phyloP scores from a whole-genome alignment of 2,113 vertebrate species.

The Tupaia chinensis region DNA sequence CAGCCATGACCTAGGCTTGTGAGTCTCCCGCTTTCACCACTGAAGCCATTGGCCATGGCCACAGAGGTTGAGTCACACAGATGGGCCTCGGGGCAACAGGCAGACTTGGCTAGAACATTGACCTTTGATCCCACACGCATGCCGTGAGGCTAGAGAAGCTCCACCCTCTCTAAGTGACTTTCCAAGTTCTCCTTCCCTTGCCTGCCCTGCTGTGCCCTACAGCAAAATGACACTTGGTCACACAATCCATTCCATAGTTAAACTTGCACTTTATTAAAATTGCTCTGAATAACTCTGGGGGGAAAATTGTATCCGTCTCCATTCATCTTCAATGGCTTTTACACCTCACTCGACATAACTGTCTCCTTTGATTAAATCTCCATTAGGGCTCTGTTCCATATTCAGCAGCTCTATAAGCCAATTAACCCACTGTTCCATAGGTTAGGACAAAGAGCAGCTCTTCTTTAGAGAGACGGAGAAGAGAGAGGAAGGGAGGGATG shows the following conservation, averaged over 20 bases:
- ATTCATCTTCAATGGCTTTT: slow-evolving; percentile 77
- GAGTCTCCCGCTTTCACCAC: not conserved
- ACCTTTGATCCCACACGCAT: not conserved
- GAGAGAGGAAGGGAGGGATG: not conserved
- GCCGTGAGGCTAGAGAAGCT: not conserved
- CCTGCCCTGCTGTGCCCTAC: slow-evolving; percentile 62
- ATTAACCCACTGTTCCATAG: slow-evolving; percentile 60
- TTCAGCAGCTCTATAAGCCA: slow-evolving; percentile 69
- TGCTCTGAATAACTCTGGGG: slow-evolving; percentile 67
- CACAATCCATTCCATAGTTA: slow-evolving; percentile 54
- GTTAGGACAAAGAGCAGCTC: slow-evolving; percentile 79
- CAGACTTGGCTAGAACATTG: not conserved
- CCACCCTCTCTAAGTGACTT: slow-evolving; percentile 47
- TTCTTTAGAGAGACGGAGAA: slow-evolving; percentile 42
- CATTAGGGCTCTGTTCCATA: slow-evolving; percentile 69
- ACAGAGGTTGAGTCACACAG: not conserved
- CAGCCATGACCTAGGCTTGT: not conserved
- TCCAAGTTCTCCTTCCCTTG: slow-evolving; percentile 60
- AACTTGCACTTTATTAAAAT: slow-evolving; percentile 63
- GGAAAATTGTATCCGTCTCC: slow-evolving; percentile 67
- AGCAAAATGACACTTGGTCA: slow-evolving; percentile 68
- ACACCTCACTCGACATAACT: slow-evolving; percentile 74
- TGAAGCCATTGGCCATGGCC: not conserved
- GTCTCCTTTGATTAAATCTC: slow-evolving; percentile 80
- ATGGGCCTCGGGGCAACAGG: not conserved